phyloP scores from a whole-genome alignment of 2,797 vertebrate genomes.

The Macropodus opercularis region DNA sequence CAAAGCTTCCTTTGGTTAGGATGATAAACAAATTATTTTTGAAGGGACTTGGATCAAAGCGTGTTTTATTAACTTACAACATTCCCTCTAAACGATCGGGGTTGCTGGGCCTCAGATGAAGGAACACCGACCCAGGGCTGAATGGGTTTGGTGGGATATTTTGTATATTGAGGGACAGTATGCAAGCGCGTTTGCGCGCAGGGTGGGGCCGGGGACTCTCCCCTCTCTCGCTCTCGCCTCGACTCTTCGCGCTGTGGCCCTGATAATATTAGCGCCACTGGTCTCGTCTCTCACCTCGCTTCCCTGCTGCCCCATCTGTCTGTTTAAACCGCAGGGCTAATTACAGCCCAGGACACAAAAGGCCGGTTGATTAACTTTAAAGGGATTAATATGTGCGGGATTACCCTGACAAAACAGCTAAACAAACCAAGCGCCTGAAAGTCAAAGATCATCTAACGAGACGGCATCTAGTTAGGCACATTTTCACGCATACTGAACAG shows the following conservation, averaged over 20 bases:
- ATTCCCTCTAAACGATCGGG: no score
- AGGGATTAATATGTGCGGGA: conserved; percentile 36
- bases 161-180: conserved; percentile 26
- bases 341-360: conserved; percentile 59
- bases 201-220: conserved; percentile 40
- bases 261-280: conserved; percentile 64
- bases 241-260: conserved; percentile 71
- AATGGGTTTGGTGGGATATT: conserved; percentile 43
- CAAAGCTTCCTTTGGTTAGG: no score
- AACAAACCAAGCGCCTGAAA: conserved; percentile 12
- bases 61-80: no score
- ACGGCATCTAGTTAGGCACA: no score
- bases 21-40: no score
- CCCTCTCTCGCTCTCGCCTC: conserved; percentile 7
- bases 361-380: conserved; percentile 34
- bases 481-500: no score
- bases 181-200: conserved; percentile 36
- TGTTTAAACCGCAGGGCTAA: conserved; percentile 45
- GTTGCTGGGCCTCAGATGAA: no score
- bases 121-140: background rate
- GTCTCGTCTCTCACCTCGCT: background rate
- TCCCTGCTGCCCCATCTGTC: conserved; percentile 61
- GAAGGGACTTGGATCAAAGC: no score
- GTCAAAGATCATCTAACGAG: conserved; percentile 10
- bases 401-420: no score